These are phyloP conservation scores for Anastatus disparis DNA, from an alignment of 1,140 invertebrate species.

Conservation along the genomic window DNA sequence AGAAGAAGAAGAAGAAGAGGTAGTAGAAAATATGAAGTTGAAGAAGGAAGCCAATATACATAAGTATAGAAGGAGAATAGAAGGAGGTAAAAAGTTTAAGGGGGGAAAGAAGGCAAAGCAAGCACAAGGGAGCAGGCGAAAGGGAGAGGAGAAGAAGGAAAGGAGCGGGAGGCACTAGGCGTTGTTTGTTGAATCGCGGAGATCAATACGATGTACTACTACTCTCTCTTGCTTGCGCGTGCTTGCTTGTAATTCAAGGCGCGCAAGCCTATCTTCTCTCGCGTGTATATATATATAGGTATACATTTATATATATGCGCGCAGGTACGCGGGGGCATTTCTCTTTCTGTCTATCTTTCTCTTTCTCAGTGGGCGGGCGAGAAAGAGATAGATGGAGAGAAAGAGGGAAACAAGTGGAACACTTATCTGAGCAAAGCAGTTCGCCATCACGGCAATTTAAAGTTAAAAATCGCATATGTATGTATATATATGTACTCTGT, in stretches of 20 bases:
- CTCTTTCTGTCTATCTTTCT: conserved; percentile 4
- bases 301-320: not conserved
- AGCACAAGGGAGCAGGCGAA: not conserved
- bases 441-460: no score
- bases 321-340: conserved; percentile 14
- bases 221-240: conserved; percentile 46
- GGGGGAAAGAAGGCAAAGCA: conserved; percentile 19
- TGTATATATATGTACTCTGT: no score
- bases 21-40: conserved; percentile 26
- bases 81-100: conserved; percentile 33
- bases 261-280: conserved; percentile 33
- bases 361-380: conserved; percentile 25
- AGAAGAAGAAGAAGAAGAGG: conserved; percentile 40
- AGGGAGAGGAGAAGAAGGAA: conserved; percentile 27
- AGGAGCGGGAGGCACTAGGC: conserved; percentile 56
- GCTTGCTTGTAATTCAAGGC: conserved; percentile 32
- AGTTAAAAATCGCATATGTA: no score
- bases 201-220: conserved; percentile 61
- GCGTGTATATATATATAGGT: no score
- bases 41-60: conserved; percentile 18
- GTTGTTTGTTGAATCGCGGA: conserved; percentile 64
- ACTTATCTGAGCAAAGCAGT: not conserved
- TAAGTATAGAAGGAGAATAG: not conserved
- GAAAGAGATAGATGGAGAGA: no score
- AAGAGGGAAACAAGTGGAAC: conserved; percentile 3